These are phyloP conservation scores for Athalia cordata DNA, from an alignment of 2,888 invertebrate species.

Conservation along the genomic window DNA sequence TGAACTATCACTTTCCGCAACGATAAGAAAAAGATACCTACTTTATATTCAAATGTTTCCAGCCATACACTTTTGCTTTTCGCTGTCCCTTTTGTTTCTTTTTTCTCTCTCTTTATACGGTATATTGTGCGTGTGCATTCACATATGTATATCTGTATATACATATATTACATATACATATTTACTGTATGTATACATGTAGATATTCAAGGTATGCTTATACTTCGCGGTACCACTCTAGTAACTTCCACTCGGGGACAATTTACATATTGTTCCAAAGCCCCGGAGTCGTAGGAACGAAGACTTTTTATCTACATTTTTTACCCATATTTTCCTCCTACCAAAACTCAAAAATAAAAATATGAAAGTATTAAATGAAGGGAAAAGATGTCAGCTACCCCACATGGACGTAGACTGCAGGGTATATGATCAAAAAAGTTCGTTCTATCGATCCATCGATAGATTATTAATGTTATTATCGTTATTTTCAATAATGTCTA, in stretches of 20 bases:
- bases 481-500: no score
- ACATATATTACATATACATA: no score
- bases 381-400: no score
- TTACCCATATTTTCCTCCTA: neutral
- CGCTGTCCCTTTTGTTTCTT: neutral
- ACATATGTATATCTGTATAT: neutral
- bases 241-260: constrained; percentile 3
- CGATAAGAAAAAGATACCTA: constrained; percentile 18
- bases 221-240: neutral
- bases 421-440: no score
- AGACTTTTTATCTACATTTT: neutral
- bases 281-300: neutral
- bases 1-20: neutral
- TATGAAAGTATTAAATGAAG: no score
- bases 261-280: constrained; percentile 20
- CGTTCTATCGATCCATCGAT: no score
- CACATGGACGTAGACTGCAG: no score
- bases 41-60: constrained; percentile 21
- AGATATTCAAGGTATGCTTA: neutral
- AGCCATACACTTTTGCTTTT: neutral
- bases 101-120: neutral
- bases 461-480: no score
- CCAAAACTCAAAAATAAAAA: neutral
- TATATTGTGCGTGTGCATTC: neutral
- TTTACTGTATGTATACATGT: neutral